phyloP scores from a whole-genome alignment of 2,797 vertebrate species.

The Cossypha niveicapilla region DNA sequence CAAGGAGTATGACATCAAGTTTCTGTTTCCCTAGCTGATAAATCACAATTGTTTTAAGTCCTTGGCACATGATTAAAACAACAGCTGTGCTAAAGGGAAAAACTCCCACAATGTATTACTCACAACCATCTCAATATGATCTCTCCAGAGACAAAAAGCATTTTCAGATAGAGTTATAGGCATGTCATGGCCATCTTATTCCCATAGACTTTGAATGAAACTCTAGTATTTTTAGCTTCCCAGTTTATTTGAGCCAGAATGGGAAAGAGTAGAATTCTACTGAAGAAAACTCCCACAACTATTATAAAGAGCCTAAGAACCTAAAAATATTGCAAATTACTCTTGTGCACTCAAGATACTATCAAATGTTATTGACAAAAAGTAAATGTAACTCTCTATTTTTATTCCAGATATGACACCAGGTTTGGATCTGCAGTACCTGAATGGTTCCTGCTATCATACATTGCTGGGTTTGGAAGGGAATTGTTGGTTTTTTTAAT shows the following conservation, averaged over 20 bases:
- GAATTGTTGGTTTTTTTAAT: not conserved
- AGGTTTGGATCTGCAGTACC: not conserved
- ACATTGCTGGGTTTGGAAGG: not conserved
- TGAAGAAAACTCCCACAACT: not conserved
- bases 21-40: conserved; percentile 51
- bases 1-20: conserved; percentile 23
- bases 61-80: conserved; percentile 70
- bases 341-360: not conserved
- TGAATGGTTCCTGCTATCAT: not conserved
- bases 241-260: not conserved
- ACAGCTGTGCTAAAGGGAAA: conserved; percentile 69
- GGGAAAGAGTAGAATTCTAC: not conserved
- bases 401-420: not conserved
- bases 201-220: conserved; percentile 4
- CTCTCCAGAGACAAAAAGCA: conserved; percentile 40
- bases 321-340: not conserved
- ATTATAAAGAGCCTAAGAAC: not conserved
- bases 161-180: conserved; percentile 21
- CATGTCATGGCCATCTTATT: conserved; percentile 13
- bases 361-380: not conserved
- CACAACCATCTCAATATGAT: conserved; percentile 28
- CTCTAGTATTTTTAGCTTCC: conserved; percentile 10
- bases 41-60: conserved; percentile 67
- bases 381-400: not conserved
- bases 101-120: conserved; percentile 62